A percentile compares a stretch with the other conserved stretches of the same genome.
Conservation (phyloP, 2,113 vertebrate genomes). For the Chunga burmeisteri region DNA sequence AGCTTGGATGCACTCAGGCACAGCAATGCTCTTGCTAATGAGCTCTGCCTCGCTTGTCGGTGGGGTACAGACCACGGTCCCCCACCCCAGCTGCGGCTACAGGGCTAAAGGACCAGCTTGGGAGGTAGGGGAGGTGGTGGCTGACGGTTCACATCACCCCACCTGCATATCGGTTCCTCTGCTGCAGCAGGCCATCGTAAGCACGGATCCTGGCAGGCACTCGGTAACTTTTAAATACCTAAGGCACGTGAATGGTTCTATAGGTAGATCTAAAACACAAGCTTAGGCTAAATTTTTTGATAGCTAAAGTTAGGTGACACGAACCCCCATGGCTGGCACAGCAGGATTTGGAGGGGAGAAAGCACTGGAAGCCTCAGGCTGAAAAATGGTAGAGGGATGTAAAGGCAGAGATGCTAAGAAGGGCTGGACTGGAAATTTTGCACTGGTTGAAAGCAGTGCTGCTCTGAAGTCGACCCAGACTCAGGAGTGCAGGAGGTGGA, state of each 20-base stretch:
- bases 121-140: not conserved
- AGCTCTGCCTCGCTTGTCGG: not conserved
- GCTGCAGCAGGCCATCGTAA: not conserved
- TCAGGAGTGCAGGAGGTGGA: not conserved
- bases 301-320: not conserved
- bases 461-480: not conserved
- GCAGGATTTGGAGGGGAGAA: not conserved
- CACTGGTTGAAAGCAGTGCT: not conserved
- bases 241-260: not conserved
- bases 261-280: not conserved
- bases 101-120: fast-evolving
- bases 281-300: not conserved
- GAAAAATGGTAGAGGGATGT: not conserved
- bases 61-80: fast-evolving
- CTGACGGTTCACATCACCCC: not conserved
- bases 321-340: not conserved
- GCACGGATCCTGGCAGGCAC: not conserved
- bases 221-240: not conserved
- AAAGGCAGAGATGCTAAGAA: not conserved
- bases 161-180: not conserved
- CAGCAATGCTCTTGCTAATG: not conserved
- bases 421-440: not conserved
- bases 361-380: not conserved
- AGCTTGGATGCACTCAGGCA: not conserved
- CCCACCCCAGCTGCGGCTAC: not conserved